Evolutionary conservation across 2,797 vertebrate species (phyloP), one percentile per base, ranked within the genome.

Genomic region (Phalanger gymnotis): DNA sequence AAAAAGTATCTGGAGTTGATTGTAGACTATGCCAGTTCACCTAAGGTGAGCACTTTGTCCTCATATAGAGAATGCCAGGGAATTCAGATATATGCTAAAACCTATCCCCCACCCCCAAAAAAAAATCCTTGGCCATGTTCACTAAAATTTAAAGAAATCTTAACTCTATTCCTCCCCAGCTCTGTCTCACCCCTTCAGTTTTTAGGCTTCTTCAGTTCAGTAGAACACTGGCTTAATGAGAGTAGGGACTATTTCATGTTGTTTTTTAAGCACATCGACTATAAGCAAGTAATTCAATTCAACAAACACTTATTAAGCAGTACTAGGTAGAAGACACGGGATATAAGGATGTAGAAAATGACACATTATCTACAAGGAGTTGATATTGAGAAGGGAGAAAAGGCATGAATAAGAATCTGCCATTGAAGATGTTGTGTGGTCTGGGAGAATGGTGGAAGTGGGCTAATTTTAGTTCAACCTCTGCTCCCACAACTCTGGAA

Each of bases 61-160:
- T 31, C 16, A 10, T 31, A 27, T 11, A 7, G 3, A 27, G 2
- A 22, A 22, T 22, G 0, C 25, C 4, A 1, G 22, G 14, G 4
- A 31, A 31, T 5, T 14, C 1, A 31, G 14, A 4, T 54, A 0
- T 40, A 31, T 93, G 31, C 13, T 47, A 5, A 31, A 92, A 87
- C 89, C 56, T 93, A 40, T 53, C 16, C 40, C 89, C 51, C 28
- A 40, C 54, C 16, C 40, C 89, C 51, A 28, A 61, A 1, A 61
- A 1, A 40, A 22, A 81, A 40, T 81, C 66, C n/a, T 81, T 81
- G 16, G n/a, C n/a, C 53, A 30, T 30, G 22, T 34, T 93, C 90
- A 90, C 90, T 30, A 91, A 94, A 30, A 30, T 6, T 28, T n/a
- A 81, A 92, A 56, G 31, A 55, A 94, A 51, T 27, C 61, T 73